Base-by-base conservation (phyloP, 2,888 invertebrate species). In the Hypomecis punctinalis region DNA sequence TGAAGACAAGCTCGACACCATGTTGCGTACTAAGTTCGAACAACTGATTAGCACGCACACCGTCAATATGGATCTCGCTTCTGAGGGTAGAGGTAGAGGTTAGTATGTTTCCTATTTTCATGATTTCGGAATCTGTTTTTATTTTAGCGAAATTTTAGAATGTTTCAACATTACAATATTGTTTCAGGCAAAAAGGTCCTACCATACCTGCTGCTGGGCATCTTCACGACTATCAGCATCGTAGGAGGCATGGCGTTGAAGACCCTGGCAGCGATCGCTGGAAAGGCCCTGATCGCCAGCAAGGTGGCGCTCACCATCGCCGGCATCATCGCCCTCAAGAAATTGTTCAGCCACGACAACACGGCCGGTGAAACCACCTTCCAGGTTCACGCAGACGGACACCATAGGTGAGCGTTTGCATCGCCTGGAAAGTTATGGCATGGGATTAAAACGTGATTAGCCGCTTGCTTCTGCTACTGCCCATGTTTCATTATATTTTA, bases 231-330 rank as follows among this genome's bases (percentile, higher is more conserved):
- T 66, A 93, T 96, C 83, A 95, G 95, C 73, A 94, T 96, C 66
- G 95, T 95, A 49, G 95, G 95, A 68, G 96, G 96, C 0, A 88
- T 96, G 80, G 94, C 95, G 46, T 87, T 96, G 77, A 96, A 96
- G 86, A 95, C 95, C 36, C 86, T 96, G 70, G 96, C 95, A 60
- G 93, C 95, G 37, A 95, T 96, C 76, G 96, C 96, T 53, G 95
- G 95, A 52, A 95, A 96, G 83, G 96, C 96, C 42, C 90, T 96
- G 69, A 94, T 96, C 68, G 95, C 96, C 72, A 95, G 95, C 82
- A 96, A 96, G 83, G 95, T 96, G 53, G 96, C 96, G 1, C 85
- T 96, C 63, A 95, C 96, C 66, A 96, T 96, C 74, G 95, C 96
- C 67, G 95, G 95, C 60, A 95, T 96, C 64, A 95, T 96, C 75